Base-by-base conservation (phyloP, 2,113 vertebrate species). In the Corvus cornix region DNA sequence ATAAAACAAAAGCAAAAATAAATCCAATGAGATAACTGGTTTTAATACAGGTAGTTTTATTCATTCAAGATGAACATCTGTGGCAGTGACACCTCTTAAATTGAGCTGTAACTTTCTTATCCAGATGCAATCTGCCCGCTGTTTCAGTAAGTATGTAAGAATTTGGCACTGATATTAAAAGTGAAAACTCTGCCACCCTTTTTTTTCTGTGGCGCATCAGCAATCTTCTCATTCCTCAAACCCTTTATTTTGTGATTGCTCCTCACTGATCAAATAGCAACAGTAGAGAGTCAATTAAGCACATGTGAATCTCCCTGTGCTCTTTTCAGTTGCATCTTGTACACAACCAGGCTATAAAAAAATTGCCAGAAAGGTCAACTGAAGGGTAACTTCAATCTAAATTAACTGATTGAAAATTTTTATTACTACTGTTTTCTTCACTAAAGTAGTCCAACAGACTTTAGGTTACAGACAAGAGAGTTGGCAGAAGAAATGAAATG, bases 201-300 rank as follows among this genome's bases (percentile, higher is more conserved):
- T 30, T 78, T 43, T 49, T 95, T 53, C 77, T 46, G 35, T 55
- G 63, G 53, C 69, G 55, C 33, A 89, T 48, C 53, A 84, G 56
- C 85, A 95, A 85, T 74, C 70, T 60, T 95, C 78, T 62, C 82
- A 81, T 69, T 19, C 73, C 68, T 90, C 63, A 52, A 70, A 75
- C 30, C 37, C 85, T 83, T 94, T 77, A 96, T 84, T 97, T 89
- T 67, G 39, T 9, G 53, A 90, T 80, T 93, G 56, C 49, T 96
- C 76, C 93, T 96, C 94, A 63, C 89, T 87, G 82, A 97, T 95
- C 93, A 97, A 95, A 96, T 83, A 94, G 39, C 78, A 93, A 77
- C 46, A 94, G 48, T 5, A 56, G 56, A 90, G 62, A 94, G 41
- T 68, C 87, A 96, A 69, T 81, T 63, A 95, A 94, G 70, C 53